These are phyloP conservation scores for Gonioctena quinquepunctata DNA, from an alignment of 1,140 invertebrate species.

Conservation along the genomic window DNA sequence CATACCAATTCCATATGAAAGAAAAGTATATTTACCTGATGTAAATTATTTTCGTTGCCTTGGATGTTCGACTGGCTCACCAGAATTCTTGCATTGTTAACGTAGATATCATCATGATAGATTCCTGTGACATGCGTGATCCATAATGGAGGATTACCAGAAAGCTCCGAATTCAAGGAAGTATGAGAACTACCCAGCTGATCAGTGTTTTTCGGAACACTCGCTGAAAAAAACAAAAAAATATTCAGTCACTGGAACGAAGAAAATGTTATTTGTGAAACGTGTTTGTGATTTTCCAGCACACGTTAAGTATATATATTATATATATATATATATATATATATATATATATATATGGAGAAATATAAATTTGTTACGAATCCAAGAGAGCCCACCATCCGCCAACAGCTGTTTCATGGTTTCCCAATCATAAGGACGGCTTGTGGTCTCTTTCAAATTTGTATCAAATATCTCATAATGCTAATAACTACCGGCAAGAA, in stretches of 20 bases:
- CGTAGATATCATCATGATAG: constrained; percentile 71
- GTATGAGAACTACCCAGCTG: constrained; percentile 63
- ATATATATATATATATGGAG: background rate
- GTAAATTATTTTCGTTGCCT: constrained; percentile 59
- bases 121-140: constrained; percentile 66
- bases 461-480: too few relatives aligned
- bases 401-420: too few relatives aligned
- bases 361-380: background rate
- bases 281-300: background rate
- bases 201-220: constrained; percentile 69
- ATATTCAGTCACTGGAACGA: background rate
- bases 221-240: constrained; percentile 62
- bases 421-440: too few relatives aligned
- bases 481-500: too few relatives aligned
- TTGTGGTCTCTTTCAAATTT: too few relatives aligned
- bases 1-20: too few relatives aligned
- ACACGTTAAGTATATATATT: background rate
- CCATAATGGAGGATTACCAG: constrained; percentile 80
- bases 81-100: constrained; percentile 80
- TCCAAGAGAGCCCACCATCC: too few relatives aligned
- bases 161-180: constrained; percentile 72
- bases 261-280: background rate
- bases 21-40: constrained; percentile 65
- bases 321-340: background rate
- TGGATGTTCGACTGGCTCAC: constrained; percentile 72